These are phyloP conservation scores for Tenthredo amoena DNA, from an alignment of 2,888 invertebrate genomes.

Conservation along the genomic window DNA sequence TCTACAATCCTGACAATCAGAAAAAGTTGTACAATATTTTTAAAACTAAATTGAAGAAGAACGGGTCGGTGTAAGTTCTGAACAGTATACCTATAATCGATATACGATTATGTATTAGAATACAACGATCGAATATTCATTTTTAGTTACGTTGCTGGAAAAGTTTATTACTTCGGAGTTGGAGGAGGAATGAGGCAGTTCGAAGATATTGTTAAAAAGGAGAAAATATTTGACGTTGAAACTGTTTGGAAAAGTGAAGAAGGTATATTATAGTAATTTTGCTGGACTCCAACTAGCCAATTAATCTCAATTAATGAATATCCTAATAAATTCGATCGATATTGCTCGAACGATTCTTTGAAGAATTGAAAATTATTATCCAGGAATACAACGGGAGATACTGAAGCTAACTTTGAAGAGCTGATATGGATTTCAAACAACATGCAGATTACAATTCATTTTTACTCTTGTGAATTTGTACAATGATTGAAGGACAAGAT, in stretches of 20 bases:
- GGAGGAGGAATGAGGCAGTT: slow-evolving; percentile 93
- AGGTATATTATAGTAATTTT: slow-evolving; percentile 74
- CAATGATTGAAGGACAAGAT: not conserved
- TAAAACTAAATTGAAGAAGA: slow-evolving; percentile 80
- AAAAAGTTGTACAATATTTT: slow-evolving; percentile 87
- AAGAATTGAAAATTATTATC: slow-evolving; percentile 51
- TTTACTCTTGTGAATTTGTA: not conserved
- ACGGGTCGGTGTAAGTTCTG: slow-evolving; percentile 82
- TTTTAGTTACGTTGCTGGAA: slow-evolving; percentile 88
- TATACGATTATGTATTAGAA: slow-evolving; percentile 38
- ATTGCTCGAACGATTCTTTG: not conserved
- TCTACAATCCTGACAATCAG: slow-evolving; percentile 91
- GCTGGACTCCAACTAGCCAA: not conserved
- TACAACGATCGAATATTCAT: not conserved
- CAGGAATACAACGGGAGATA: slow-evolving; percentile 82
- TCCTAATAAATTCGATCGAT: not conserved
- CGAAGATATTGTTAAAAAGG: slow-evolving; percentile 81
- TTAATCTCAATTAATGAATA: not conserved
- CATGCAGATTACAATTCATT: not conserved
- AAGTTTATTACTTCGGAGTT: slow-evolving; percentile 96
- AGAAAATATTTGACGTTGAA: slow-evolving; percentile 80
- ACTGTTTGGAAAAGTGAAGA: slow-evolving; percentile 84
- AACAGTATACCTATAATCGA: slow-evolving; percentile 48
- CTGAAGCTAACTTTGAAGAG: slow-evolving; percentile 79
- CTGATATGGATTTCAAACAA: not conserved